Percentiles rank a stretch among this genome's conserved stretches.
Evolutionary conservation across 2,797 vertebrate genomes (phyloP).

Genomic region (Nyctibius grandis): DNA sequence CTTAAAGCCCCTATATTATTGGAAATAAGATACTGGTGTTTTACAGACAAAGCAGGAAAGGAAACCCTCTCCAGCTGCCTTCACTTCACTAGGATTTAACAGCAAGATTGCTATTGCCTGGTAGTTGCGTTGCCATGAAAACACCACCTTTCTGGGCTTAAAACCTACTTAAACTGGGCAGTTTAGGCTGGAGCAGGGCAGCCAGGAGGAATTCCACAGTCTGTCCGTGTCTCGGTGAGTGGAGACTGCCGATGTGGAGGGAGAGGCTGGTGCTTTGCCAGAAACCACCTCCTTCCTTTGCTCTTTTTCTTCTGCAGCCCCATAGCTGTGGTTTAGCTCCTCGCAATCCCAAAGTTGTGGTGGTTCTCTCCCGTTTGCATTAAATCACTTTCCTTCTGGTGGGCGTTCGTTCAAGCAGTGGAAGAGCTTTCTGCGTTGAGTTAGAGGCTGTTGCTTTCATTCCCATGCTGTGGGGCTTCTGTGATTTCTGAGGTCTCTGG

Average conservation of each 20-base stretch:
- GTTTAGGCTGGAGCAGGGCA: not conserved
- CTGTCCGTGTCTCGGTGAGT: not conserved
- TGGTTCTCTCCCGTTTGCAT: not conserved
- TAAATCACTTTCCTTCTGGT: not conserved
- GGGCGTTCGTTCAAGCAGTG: not conserved
- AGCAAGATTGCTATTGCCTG: not conserved
- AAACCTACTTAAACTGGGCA: not conserved
- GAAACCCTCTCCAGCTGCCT: not conserved
- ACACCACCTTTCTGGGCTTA: not conserved
- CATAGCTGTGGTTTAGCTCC: constrained; percentile 7
- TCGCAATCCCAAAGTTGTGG: not conserved
- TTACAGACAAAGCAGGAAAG: not conserved
- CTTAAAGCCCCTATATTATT: not conserved
- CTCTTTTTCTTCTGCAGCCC: not conserved
- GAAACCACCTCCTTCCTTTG: not conserved
- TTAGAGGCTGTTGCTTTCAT: not conserved
- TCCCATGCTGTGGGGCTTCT: not conserved
- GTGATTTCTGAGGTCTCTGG: not conserved
- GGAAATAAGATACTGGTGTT: not conserved
- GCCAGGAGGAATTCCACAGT: constrained; percentile 3
- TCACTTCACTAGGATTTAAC: not conserved
- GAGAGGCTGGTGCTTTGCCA: not conserved
- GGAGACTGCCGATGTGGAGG: not conserved
- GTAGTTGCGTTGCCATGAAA: not conserved
- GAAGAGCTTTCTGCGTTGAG: not conserved